Evolutionary conservation across 1,140 invertebrate genomes (phyloP), one percentile per base, ranked within the genome.

Genomic region (Drosophila pseudoobscura): DNA sequence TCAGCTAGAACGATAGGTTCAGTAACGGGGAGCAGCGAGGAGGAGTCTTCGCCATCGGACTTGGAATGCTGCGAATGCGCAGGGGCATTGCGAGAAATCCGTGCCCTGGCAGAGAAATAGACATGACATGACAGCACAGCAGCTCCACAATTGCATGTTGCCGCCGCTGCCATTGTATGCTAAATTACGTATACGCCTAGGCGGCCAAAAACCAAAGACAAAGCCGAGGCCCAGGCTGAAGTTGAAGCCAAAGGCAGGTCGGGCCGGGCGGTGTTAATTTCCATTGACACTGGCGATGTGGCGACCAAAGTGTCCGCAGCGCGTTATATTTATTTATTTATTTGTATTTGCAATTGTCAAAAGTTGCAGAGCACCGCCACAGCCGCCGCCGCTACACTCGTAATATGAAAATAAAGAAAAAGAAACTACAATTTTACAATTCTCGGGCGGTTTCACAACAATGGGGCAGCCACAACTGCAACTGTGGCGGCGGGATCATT

Each of bases 101-200:
- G 78, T 76, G 78, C 74, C 41, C 72, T 63, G 60, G 60, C 54
- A 55, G 53, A n/a, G 41, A 46, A 59, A 62, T 59, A 60, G 62
- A 53, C 58, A 74, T 79, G 75, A 78, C 69, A 87, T 63, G 77
- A 70, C 80, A 57, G 54, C 73, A 5, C 11, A 13, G 35, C 35
- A 52, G 77, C 59, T 69, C 53, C 53, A 78, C 75, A 75, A 78
- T 85, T 82, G 83, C 83, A 87, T 83, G 78, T 54, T 41, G 31
- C 39, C 43, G 68, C 64, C 43, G 55, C 58, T 53, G 78, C 82
- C 62, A 85, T 85, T 85, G 82, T 85, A 85, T 85, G 82, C 71
- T 82, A 85, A 85, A 69, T 71, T 78, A 88, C 83, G 83, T 88
- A 78, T 82, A 87, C 83, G 83, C 83, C 83, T 71, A 63, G 71